Evolutionary conservation across 2,888 invertebrate genomes (phyloP).

Genomic region (Litoditis marina): DNA sequence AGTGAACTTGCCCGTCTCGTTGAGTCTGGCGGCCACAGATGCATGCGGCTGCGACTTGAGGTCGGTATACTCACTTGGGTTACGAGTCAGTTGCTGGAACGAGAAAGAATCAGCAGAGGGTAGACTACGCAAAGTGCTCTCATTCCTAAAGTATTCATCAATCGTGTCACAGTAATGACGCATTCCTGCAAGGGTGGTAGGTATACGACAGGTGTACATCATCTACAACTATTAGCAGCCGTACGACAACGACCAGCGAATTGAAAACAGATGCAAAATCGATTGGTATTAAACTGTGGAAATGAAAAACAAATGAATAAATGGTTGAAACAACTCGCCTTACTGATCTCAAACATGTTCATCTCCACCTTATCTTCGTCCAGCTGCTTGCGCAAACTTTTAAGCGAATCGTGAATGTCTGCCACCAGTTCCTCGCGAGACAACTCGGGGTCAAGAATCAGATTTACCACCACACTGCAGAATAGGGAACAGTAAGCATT

Average conservation of each 20-base stretch:
- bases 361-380: conserved; percentile 65
- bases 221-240: no score
- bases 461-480: conserved; percentile 74
- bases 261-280: no score
- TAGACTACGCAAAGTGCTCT: no score
- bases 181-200: no score
- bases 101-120: neutral
- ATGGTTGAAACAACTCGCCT: conserved; percentile 30
- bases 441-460: conserved; percentile 78
- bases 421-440: conserved; percentile 79
- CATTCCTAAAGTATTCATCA: neutral
- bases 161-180: no score
- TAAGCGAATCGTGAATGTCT: conserved; percentile 78
- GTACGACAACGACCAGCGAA: no score
- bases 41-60: conserved; percentile 82
- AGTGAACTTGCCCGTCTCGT: conserved; percentile 67
- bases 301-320: no score
- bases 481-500: no score
- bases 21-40: conserved; percentile 83
- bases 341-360: conserved; percentile 59
- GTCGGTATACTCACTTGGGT: conserved; percentile 86
- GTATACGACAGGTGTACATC: no score
- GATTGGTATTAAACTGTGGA: no score
- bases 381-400: conserved; percentile 75
- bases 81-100: conserved; percentile 78